Conservation (phyloP, 2,113 vertebrate genomes). For the Orcinus orca region DNA sequence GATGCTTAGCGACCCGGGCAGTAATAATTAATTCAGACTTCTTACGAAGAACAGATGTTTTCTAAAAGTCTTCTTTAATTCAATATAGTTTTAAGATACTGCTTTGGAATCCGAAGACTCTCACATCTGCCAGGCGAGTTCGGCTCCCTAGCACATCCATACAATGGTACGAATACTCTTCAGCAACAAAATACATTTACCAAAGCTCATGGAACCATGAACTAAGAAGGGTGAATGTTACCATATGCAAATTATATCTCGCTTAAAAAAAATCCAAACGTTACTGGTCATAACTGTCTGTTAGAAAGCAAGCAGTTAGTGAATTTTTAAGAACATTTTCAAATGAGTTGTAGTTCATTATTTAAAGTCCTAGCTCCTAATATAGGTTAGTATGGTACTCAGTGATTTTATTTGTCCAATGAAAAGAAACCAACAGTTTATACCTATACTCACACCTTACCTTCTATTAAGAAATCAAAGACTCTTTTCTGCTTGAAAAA, state of each 20-base stretch:
- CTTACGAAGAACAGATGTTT: neutral
- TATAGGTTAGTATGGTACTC: neutral
- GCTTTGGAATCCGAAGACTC: neutral
- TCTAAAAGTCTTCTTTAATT: neutral
- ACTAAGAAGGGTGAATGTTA: neutral
- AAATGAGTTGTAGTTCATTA: neutral
- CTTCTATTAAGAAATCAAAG: neutral
- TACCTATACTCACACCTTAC: neutral
- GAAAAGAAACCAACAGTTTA: neutral
- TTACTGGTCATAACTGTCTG: neutral
- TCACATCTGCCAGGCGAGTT: neutral
- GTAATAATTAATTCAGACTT: neutral
- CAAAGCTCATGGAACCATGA: neutral
- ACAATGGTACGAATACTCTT: neutral
- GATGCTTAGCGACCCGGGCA: neutral
- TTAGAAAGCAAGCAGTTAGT: neutral
- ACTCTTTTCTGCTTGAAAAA: neutral
- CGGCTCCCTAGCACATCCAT: neutral
- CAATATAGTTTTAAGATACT: neutral
- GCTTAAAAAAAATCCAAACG: neutral
- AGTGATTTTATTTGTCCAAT: no score
- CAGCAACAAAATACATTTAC: neutral
- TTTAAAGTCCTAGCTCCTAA: neutral
- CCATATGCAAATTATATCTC: neutral
- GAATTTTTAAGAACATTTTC: neutral